Evolutionary conservation across 2,113 vertebrate species (phyloP).

Genomic region (Gymnobelideus leadbeateri): DNA sequence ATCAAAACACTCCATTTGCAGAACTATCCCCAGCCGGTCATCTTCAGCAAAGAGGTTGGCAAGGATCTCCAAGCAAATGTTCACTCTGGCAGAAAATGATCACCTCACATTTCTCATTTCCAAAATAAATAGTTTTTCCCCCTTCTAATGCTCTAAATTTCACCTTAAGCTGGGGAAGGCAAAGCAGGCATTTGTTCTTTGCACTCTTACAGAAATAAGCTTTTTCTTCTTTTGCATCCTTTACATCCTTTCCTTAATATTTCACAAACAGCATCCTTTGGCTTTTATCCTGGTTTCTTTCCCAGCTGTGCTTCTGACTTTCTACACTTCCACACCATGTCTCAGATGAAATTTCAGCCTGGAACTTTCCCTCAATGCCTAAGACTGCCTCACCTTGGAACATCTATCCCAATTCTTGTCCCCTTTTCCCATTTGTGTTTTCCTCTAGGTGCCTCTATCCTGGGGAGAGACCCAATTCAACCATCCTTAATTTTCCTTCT

Average conservation of each 20-base stretch:
- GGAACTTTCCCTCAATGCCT: not conserved
- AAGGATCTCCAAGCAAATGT: not conserved
- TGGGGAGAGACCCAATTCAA: not conserved
- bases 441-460: not conserved
- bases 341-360: not conserved
- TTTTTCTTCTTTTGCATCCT: not conserved
- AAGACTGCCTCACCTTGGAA: not conserved
- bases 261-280: not conserved
- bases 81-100: not conserved
- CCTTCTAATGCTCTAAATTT: not conserved
- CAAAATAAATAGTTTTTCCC: not conserved
- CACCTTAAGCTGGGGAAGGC: not conserved
- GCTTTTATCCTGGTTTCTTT: not conserved
- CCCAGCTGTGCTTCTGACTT: not conserved
- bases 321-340: not conserved
- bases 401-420: not conserved
- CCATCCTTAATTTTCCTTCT: not conserved
- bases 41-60: slow-evolving; percentile 18
- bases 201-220: not conserved
- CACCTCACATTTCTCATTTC: not conserved
- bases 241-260: not conserved
- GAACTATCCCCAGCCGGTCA: not conserved
- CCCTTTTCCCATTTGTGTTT: not conserved
- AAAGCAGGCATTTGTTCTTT: not conserved
- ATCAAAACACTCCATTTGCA: slow-evolving; percentile 57